Percentiles rank a stretch among this genome's conserved stretches.
These are phyloP conservation scores for Rhabditoides inermis DNA, from an alignment of 2,888 invertebrate species.

Conservation along the genomic window DNA sequence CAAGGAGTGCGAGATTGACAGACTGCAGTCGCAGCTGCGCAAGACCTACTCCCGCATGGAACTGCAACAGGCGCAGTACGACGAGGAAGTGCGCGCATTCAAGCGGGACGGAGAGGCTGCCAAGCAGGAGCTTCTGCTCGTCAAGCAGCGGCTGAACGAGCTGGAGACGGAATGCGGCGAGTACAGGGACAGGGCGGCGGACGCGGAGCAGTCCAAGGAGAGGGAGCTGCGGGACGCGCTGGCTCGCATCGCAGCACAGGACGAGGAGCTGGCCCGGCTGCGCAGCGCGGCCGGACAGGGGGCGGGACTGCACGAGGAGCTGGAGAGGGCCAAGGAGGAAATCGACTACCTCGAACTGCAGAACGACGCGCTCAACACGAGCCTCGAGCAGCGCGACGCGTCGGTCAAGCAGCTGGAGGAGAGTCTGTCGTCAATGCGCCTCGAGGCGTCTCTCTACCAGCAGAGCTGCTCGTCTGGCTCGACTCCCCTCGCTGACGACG, in stretches of 20 bases:
- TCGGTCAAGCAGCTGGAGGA: constrained; percentile 1
- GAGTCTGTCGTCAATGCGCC: constrained; percentile 1
- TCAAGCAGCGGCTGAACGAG: constrained; percentile 3
- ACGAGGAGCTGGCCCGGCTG: background rate
- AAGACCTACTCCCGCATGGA: background rate
- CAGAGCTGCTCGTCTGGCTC: constrained; percentile 5
- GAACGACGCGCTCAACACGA: constrained; percentile 1
- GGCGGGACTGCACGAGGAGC: background rate
- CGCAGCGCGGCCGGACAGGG: background rate
- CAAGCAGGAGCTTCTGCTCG: background rate
- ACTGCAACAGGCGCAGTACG: constrained; percentile 6
- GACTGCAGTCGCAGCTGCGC: background rate
- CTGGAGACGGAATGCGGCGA: constrained; percentile 3
- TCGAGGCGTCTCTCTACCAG: constrained; percentile 7
- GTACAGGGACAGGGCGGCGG: constrained; percentile 5
- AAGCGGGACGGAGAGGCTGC: background rate
- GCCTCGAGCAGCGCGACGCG: constrained; percentile 5
- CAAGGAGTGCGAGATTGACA: constrained; percentile 5
- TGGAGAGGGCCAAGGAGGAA: constrained; percentile 5
- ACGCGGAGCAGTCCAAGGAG: background rate
- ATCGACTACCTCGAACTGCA: constrained; percentile 7
- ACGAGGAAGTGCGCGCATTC: constrained; percentile 3
- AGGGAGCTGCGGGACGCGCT: constrained; percentile 2
- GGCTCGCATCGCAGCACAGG: background rate
- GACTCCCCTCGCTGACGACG: constrained; percentile 8